Conservation (phyloP, 2,113 vertebrate species). For the Chinchilla lanigera region DNA sequence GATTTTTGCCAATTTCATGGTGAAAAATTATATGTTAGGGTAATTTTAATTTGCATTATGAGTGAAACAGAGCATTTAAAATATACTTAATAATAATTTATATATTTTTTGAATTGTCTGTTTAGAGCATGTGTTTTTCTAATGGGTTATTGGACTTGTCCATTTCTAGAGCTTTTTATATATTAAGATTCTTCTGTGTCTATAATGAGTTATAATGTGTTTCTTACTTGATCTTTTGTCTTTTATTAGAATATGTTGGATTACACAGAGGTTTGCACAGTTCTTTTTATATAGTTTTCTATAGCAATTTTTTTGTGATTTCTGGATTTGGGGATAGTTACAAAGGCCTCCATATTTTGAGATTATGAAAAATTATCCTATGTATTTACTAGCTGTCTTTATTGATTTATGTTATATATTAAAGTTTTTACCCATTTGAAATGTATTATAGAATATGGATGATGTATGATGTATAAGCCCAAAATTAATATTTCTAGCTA, state of each 20-base stretch:
- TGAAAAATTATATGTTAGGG: constrained; percentile 55
- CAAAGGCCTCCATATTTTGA: not conserved
- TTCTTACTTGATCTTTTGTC: not conserved
- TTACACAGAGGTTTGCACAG: not conserved
- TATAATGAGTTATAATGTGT: constrained; percentile 9
- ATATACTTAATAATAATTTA: constrained; percentile 56
- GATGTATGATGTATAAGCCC: not conserved
- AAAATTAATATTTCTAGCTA: not conserved
- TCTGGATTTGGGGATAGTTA: constrained; percentile 1
- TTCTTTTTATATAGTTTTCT: not conserved
- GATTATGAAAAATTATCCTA: constrained; percentile 40
- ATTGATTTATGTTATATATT: constrained; percentile 34
- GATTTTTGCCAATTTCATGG: constrained; percentile 64
- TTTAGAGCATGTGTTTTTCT: constrained; percentile 52
- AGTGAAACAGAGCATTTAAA: constrained; percentile 57
- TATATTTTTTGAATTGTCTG: constrained; percentile 58
- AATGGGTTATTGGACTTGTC: not conserved
- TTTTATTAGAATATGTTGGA: not conserved
- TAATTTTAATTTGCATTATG: constrained; percentile 63
- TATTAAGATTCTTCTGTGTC: constrained; percentile 28
- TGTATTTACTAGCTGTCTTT: not conserved
- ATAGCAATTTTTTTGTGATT: constrained; percentile 10
- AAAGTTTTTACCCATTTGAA: constrained; percentile 18
- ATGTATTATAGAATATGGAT: not conserved
- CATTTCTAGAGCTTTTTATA: not conserved